phyloP scores from a whole-genome alignment of 1,140 invertebrate genomes.

The Globodera ellingtonae region DNA sequence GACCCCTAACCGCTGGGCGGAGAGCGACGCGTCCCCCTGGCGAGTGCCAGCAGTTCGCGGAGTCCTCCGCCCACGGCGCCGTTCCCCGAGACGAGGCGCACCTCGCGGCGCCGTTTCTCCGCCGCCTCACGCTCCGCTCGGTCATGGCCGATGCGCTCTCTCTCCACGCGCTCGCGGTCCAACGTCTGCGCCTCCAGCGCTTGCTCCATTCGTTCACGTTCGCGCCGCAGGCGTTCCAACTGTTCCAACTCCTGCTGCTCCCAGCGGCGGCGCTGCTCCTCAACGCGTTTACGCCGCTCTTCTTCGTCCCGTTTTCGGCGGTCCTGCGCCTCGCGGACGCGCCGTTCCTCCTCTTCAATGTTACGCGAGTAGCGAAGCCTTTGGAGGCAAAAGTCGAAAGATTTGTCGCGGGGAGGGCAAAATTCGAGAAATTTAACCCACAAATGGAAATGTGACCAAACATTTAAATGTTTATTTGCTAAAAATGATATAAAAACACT shows the following conservation, averaged over 20 bases:
- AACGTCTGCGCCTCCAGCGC: conserved; percentile 42
- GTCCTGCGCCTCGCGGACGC: conserved; percentile 58
- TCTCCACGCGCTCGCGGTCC: conserved; percentile 41
- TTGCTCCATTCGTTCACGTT: conserved; percentile 53
- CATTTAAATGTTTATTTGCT: not conserved
- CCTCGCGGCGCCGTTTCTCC: conserved; percentile 47
- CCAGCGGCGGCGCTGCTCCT: conserved; percentile 50
- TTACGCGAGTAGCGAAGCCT: conserved; percentile 49
- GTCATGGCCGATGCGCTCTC: conserved; percentile 37
- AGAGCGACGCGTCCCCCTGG: not conserved
- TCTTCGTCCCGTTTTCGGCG: conserved; percentile 57
- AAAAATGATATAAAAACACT: conserved; percentile 1
- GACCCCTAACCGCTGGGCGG: not conserved
- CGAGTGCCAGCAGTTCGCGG: conserved; percentile 1
- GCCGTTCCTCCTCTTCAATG: conserved; percentile 62
- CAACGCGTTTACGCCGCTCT: conserved; percentile 55
- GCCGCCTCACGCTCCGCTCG: conserved; percentile 35
- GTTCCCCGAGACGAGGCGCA: conserved; percentile 11
- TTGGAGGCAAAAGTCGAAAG: not conserved
- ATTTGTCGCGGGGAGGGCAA: too few species aligned
- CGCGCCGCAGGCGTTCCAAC: conserved; percentile 51
- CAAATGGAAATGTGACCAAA: too few species aligned
- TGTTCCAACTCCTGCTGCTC: conserved; percentile 56
- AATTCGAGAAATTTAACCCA: too few species aligned
- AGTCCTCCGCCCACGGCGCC: not conserved